Percentiles rank a stretch among this genome's conserved stretches.
Conservation (phyloP, 2,113 vertebrate genomes). For the Halcyon malimbica region DNA sequence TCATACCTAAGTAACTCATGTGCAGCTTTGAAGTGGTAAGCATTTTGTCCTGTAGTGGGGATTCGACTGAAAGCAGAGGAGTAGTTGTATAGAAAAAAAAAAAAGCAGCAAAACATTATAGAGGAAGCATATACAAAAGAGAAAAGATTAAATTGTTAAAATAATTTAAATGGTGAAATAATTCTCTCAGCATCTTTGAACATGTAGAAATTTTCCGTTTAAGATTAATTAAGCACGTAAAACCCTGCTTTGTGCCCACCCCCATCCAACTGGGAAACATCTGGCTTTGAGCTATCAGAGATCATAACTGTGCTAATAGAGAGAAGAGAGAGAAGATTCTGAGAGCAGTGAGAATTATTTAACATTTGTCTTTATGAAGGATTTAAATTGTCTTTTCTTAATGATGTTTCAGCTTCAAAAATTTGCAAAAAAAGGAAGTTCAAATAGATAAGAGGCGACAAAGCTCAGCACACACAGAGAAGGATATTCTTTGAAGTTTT, state of each 20-base stretch:
- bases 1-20: neutral
- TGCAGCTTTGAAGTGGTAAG: neutral
- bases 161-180: neutral
- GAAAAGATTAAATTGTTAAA: neutral
- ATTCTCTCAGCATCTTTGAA: neutral
- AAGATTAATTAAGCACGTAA: conserved; percentile 67
- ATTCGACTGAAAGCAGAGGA: neutral
- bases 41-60: neutral
- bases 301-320: conserved; percentile 46
- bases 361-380: conserved; percentile 55
- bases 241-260: conserved; percentile 37
- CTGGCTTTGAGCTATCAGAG: conserved; percentile 54
- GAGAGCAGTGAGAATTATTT: conserved; percentile 40
- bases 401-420: conserved; percentile 53
- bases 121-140: neutral
- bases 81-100: neutral
- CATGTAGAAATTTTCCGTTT: neutral
- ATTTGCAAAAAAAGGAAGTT: neutral
- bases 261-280: conserved; percentile 64
- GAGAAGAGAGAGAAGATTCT: conserved; percentile 27
- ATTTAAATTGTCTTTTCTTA: conserved; percentile 39
- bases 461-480: neutral
- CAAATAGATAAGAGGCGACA: neutral
- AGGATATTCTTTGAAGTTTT: conserved; percentile 29
- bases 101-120: neutral